phyloP scores from a whole-genome alignment of 2,113 vertebrate species.

The Otus sunia region DNA sequence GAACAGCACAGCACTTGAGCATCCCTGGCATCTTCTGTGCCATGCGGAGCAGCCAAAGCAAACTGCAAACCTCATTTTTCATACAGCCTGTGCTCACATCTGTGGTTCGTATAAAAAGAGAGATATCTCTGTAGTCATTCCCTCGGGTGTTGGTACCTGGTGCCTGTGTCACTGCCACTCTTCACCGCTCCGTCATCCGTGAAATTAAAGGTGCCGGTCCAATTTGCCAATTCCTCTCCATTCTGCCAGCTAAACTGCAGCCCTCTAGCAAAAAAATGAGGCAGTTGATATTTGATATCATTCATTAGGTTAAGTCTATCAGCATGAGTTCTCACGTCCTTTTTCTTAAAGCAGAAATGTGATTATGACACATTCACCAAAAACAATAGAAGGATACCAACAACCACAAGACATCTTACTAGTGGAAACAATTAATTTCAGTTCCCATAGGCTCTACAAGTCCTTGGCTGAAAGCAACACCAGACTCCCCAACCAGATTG shows the following conservation, averaged over 20 bases:
- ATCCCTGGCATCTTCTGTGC: neutral
- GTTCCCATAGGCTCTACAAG: neutral
- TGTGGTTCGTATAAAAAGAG: neutral
- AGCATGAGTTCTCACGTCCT: neutral
- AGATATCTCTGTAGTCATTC: neutral
- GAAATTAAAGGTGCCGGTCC: slow-evolving; percentile 96
- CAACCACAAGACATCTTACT: neutral
- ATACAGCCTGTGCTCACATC: neutral
- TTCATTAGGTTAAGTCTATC: slow-evolving; percentile 17
- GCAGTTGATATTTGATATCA: slow-evolving; percentile 83
- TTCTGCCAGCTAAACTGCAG: slow-evolving; percentile 98
- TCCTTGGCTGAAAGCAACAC: neutral
- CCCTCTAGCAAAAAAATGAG: slow-evolving; percentile 96
- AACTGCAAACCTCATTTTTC: neutral
- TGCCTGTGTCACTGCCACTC: slow-evolving; percentile 91
- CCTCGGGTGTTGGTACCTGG: slow-evolving; percentile 88
- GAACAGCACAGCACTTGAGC: neutral
- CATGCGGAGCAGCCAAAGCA: neutral
- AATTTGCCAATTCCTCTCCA: slow-evolving; percentile 95
- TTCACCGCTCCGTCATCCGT: slow-evolving; percentile 91
- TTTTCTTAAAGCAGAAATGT: neutral
- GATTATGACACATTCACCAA: neutral
- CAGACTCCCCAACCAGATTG: neutral
- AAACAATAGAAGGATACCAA: neutral
- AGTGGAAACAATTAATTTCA: neutral